Percentiles rank a stretch among this genome's conserved stretches.
Conservation (phyloP, 2,888 invertebrate genomes). For the Mimumesa dahlbomi region DNA sequence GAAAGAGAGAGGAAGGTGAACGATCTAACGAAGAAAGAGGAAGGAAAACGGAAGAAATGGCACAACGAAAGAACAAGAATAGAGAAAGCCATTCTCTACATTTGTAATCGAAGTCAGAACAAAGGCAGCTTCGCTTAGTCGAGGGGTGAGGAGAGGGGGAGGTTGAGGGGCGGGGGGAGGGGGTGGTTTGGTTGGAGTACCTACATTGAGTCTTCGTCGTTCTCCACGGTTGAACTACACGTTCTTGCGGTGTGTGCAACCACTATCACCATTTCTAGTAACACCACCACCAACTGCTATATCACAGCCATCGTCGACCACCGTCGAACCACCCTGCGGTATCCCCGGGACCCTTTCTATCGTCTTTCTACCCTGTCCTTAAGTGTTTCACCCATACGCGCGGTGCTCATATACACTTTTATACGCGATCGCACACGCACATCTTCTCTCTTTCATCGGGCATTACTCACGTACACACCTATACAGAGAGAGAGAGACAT, state of each 20-base stretch:
- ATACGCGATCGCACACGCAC: constrained; percentile 33
- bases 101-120: constrained; percentile 73
- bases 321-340: constrained; percentile 7
- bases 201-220: constrained; percentile 48
- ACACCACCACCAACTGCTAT: constrained; percentile 34
- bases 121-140: constrained; percentile 61
- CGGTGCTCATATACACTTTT: constrained; percentile 17
- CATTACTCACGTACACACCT: background rate
- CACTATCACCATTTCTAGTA: constrained; percentile 46
- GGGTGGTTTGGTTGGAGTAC: constrained; percentile 48
- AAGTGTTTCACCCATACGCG: constrained; percentile 43
- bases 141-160: too few relatives aligned
- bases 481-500: constrained; percentile 4
- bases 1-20: constrained; percentile 16
- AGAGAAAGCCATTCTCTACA: constrained; percentile 64
- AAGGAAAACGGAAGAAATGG: constrained; percentile 25
- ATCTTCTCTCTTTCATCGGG: constrained; percentile 12
- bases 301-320: constrained; percentile 2
- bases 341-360: constrained; percentile 17
- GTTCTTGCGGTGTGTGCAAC: constrained; percentile 44
- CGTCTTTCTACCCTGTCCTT: constrained; percentile 26
- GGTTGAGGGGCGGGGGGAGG: too few relatives aligned
- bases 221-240: constrained; percentile 34
- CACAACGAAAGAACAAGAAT: constrained; percentile 13
- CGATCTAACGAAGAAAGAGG: constrained; percentile 29